Evolutionary conservation across 2,888 invertebrate genomes (phyloP).

Genomic region (Hipparchia sbordonii): DNA sequence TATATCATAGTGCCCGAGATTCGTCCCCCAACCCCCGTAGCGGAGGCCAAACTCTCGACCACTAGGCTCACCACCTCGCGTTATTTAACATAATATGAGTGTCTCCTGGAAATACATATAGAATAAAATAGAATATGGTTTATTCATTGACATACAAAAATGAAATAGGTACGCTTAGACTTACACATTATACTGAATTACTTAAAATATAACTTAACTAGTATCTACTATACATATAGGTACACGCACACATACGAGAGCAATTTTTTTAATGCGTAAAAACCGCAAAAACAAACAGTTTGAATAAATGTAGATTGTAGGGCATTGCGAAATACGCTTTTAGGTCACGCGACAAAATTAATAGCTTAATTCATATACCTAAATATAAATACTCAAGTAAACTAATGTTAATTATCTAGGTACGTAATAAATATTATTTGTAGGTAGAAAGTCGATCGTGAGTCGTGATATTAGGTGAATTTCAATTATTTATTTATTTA

Average conservation of each 20-base stretch:
- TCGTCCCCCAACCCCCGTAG: no score
- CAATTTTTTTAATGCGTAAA: constrained; percentile 3
- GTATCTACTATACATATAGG: no score
- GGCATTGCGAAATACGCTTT: constrained; percentile 20
- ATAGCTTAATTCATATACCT: constrained; percentile 21
- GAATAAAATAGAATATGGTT: no score
- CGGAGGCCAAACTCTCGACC: no score
- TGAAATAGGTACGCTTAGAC: no score
- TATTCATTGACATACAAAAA: no score
- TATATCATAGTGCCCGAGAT: no score
- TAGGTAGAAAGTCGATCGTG: neutral
- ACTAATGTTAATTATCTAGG: constrained; percentile 16
- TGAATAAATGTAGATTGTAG: constrained; percentile 15
- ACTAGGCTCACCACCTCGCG: no score
- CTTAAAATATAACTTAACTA: no score
- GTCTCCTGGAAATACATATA: no score
- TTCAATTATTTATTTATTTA: constrained; percentile 4
- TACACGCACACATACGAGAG: neutral
- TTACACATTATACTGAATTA: no score
- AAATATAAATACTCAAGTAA: constrained; percentile 16
- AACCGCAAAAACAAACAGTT: constrained; percentile 22
- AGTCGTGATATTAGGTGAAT: constrained; percentile 25
- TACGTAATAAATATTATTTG: neutral
- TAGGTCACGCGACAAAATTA: constrained; percentile 29
- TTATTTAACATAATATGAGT: no score